A percentile compares a stretch with the other conserved stretches of the same genome.
These are phyloP conservation scores for Cerceris rybyensis DNA, from an alignment of 2,888 invertebrate species.

Conservation along the genomic window DNA sequence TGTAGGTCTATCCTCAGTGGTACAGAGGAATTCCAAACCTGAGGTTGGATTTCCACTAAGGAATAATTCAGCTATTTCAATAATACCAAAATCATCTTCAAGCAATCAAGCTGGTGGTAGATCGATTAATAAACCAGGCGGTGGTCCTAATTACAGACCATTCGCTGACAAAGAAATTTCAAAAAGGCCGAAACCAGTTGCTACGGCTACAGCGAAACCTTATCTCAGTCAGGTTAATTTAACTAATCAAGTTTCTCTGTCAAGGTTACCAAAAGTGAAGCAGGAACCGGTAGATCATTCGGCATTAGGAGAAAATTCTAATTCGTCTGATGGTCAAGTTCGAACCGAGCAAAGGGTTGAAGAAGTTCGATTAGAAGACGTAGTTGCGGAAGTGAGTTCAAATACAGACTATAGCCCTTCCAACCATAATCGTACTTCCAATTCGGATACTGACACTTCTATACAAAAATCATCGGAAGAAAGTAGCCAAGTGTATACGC, in stretches of 20 bases:
- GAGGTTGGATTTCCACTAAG: slow-evolving; percentile 79
- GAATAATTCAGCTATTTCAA: slow-evolving; percentile 81
- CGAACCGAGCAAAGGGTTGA: slow-evolving; percentile 79
- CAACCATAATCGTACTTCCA: slow-evolving; percentile 71
- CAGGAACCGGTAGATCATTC: slow-evolving; percentile 75
- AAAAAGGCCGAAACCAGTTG: slow-evolving; percentile 74
- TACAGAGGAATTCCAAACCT: slow-evolving; percentile 71
- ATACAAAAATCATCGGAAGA: slow-evolving; percentile 72
- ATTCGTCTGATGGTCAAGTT: slow-evolving; percentile 78
- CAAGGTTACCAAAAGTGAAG: slow-evolving; percentile 75
- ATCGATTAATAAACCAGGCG: slow-evolving; percentile 70
- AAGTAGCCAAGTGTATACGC: slow-evolving; percentile 64
- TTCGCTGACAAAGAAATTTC: slow-evolving; percentile 77
- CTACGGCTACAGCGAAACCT: slow-evolving; percentile 78
- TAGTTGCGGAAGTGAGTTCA: slow-evolving; percentile 78
- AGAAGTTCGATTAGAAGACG: slow-evolving; percentile 78
- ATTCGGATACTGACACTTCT: slow-evolving; percentile 72
- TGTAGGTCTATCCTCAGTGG: slow-evolving; percentile 66
- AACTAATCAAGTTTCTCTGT: slow-evolving; percentile 77
- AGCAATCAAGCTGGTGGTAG: slow-evolving; percentile 66
- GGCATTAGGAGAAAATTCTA: slow-evolving; percentile 79
- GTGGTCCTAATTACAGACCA: slow-evolving; percentile 73
- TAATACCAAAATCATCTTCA: slow-evolving; percentile 79
- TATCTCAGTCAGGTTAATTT: slow-evolving; percentile 76
- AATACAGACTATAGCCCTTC: slow-evolving; percentile 76